Base-by-base conservation (phyloP, 2,113 vertebrate species). In the Cettia cetti region DNA sequence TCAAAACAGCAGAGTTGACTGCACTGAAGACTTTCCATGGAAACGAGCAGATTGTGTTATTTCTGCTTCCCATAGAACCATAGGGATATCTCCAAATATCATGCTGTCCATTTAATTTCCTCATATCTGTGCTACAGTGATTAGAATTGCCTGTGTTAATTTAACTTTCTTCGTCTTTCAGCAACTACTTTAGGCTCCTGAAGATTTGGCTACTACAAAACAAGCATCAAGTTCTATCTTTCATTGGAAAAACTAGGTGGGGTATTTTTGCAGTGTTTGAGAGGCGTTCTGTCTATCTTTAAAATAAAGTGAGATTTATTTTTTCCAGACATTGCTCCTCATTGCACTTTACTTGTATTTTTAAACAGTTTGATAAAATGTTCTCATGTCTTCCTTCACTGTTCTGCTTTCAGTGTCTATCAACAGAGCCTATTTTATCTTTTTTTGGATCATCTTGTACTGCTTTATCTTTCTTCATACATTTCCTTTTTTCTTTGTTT, bases 401-500 rank as follows among this genome's bases (percentile, higher is more conserved):
- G 37, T 83, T 88, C 70, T 90, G 40, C 63, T 94, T 82, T 82
- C 50, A 66, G 28, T 83, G 64, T 70, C 72, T 81, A 57, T 86
- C 82, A 82, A 19, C 14, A 86, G 30, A 80, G 6, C 9, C 31
- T 80, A 37, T 69, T 90, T 80, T 65, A 82, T 90, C 5, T 64
- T 35, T 68, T 54, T 81, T 74, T 49, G 8, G 7, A 21, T 53
- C 30, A 52, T 94, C n/a, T 80, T 94, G 68, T 63, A 63, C 33
- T 78, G 30, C 21, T 92, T 91, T 89, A 68, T 85, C 57, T 92
- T 93, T 72, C 70, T 86, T 70, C 24, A 31, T 63, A 18, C 63
- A 47, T 89, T 95, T 39, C 21, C 47, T 59, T 95, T 76, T 90
- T 69, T 24, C 49, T 72, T 88, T 92, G 68, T 80, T 97, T 96